Evolutionary conservation across 1,140 invertebrate genomes (phyloP).

Genomic region (Conus betulinus): DNA sequence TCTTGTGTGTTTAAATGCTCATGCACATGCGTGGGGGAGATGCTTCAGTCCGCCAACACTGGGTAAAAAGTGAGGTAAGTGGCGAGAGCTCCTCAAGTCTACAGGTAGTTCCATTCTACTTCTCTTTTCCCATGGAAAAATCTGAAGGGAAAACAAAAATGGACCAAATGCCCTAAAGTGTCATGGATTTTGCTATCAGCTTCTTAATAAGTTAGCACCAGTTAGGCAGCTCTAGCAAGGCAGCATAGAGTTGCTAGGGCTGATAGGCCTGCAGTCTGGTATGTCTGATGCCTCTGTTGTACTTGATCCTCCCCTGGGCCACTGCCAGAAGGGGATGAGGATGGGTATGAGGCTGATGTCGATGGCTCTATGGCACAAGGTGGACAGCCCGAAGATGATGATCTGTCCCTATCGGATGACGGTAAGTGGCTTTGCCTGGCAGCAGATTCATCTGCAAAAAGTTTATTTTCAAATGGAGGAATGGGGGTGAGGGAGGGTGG

Average conservation of each 20-base stretch:
- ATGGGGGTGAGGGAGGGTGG: background rate
- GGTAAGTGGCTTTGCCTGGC: slow-evolving; percentile 14
- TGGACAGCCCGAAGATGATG: slow-evolving; percentile 4
- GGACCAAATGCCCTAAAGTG: background rate
- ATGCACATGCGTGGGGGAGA: no score
- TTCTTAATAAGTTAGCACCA: background rate
- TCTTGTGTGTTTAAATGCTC: no score
- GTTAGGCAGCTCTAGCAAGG: background rate
- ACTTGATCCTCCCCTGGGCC: background rate
- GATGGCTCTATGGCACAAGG: slow-evolving; percentile 34
- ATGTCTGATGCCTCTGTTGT: background rate
- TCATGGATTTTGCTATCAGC: background rate
- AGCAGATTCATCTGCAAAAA: background rate
- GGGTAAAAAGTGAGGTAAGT: no score
- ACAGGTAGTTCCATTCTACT: no score
- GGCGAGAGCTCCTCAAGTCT: no score
- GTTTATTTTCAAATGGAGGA: background rate
- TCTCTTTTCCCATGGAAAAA: no score
- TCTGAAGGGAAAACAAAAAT: no score
- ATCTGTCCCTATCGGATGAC: slow-evolving; percentile 13
- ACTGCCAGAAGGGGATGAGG: slow-evolving; percentile 32
- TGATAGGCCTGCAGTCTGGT: background rate
- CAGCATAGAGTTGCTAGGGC: background rate
- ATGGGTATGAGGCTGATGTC: slow-evolving; percentile 58
- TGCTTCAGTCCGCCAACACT: no score